phyloP scores from a whole-genome alignment of 1,140 invertebrate genomes.

The Bombyx mandarina region DNA sequence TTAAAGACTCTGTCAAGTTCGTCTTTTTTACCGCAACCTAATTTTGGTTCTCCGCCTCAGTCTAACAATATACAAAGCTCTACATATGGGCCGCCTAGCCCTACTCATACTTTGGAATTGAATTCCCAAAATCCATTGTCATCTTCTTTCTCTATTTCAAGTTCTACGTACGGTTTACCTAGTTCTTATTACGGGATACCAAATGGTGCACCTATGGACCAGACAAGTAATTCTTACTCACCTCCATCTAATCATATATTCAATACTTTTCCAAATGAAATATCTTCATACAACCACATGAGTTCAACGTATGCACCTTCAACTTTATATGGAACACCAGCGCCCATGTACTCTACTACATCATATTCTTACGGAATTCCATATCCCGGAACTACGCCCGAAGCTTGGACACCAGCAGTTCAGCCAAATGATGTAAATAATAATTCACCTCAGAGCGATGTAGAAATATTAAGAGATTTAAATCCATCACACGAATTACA shows the following conservation, averaged over 20 bases:
- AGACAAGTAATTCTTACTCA: background rate
- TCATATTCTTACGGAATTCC: slow-evolving; percentile 17
- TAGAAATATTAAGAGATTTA: slow-evolving; percentile 26
- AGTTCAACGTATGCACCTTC: slow-evolving; percentile 17
- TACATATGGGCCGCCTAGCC: slow-evolving; percentile 54
- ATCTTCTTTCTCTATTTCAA: slow-evolving; percentile 26
- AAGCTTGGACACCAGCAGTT: slow-evolving; percentile 18
- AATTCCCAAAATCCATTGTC: slow-evolving; percentile 22
- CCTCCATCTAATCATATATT: slow-evolving; percentile 17
- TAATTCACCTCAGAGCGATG: slow-evolving; percentile 28
- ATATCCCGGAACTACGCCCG: slow-evolving; percentile 12
- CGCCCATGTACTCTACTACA: slow-evolving; percentile 13
- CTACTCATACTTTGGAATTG: slow-evolving; percentile 34
- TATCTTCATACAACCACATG: background rate
- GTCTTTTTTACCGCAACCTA: slow-evolving; percentile 27
- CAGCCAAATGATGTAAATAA: slow-evolving; percentile 29
- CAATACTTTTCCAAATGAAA: slow-evolving; percentile 15
- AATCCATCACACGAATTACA: slow-evolving; percentile 33
- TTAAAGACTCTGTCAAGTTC: slow-evolving; percentile 7
- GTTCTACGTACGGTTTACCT: slow-evolving; percentile 25
- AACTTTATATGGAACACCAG: slow-evolving; percentile 12
- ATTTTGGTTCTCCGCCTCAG: slow-evolving; percentile 42
- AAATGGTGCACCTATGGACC: background rate
- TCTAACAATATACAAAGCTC: slow-evolving; percentile 28
- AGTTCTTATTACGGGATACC: slow-evolving; percentile 4